A percentile compares a stretch with the other conserved stretches of the same genome.
phyloP scores from a whole-genome alignment of 2,888 invertebrate species.

The Heliconius hortense region DNA sequence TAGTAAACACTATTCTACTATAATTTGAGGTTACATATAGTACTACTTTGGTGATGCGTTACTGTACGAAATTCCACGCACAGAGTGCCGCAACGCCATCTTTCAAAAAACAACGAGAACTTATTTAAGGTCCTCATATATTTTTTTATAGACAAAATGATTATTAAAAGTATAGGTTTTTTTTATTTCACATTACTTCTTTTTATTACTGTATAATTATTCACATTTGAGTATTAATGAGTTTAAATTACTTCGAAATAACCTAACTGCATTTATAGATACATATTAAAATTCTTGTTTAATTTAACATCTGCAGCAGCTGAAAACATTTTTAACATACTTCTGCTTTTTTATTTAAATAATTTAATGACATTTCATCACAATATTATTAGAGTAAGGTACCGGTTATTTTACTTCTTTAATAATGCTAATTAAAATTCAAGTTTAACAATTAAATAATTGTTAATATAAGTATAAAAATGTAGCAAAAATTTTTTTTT shows the following conservation, averaged over 20 bases:
- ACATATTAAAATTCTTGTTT: neutral
- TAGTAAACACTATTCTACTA: too few relatives aligned
- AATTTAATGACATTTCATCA: neutral
- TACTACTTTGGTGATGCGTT: too few relatives aligned
- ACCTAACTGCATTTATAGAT: neutral
- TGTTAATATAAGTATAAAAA: neutral
- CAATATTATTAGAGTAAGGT: neutral
- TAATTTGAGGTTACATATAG: too few relatives aligned
- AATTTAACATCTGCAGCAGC: conserved; percentile 23
- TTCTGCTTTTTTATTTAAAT: neutral
- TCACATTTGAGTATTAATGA: conserved; percentile 20
- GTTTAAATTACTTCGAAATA: neutral
- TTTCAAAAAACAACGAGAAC: too few relatives aligned
- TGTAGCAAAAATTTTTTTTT: neutral
- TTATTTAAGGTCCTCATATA: too few relatives aligned
- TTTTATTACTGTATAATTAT: neutral
- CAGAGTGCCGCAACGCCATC: too few relatives aligned
- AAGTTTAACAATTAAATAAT: neutral
- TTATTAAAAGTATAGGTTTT: too few relatives aligned
- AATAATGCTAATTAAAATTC: neutral
- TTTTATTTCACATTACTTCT: too few relatives aligned
- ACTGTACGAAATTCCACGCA: too few relatives aligned
- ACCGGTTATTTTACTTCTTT: neutral
- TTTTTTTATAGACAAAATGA: too few relatives aligned
- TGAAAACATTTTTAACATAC: conserved; percentile 8